phyloP scores from a whole-genome alignment of 2,797 vertebrate genomes.

The Cryptoprocta ferox region DNA sequence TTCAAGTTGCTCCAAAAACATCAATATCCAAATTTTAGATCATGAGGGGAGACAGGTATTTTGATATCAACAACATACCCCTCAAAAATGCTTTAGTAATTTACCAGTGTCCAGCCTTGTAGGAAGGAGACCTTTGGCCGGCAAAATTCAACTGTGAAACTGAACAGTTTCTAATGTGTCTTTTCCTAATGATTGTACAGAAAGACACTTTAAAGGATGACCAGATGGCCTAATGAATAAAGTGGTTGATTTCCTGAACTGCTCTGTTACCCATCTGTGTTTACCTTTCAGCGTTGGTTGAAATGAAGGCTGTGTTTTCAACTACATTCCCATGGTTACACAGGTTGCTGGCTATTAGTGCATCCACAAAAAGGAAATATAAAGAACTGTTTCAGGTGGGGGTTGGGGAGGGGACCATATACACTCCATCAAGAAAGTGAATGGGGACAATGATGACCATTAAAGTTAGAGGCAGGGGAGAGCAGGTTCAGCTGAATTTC shows the following conservation, averaged over 20 bases:
- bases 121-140: not conserved
- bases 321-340: not conserved
- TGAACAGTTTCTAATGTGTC: not conserved
- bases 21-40: not conserved
- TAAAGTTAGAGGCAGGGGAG: not conserved
- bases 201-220: not conserved
- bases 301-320: not conserved
- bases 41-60: not conserved
- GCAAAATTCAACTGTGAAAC: not conserved
- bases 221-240: constrained; percentile 52
- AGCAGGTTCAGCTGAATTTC: not conserved
- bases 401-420: not conserved
- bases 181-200: not conserved
- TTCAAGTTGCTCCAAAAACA: not conserved
- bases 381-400: not conserved
- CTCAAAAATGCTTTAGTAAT: not conserved
- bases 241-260: not conserved
- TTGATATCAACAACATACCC: not conserved
- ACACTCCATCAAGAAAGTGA: not conserved
- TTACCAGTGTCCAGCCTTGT: not conserved
- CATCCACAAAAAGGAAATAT: not conserved
- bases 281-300: not conserved
- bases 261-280: not conserved
- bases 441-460: not conserved
- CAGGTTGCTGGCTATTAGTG: not conserved